Evolutionary conservation across 1,140 invertebrate genomes (phyloP).

Genomic region (Bathynomus jamesi): DNA sequence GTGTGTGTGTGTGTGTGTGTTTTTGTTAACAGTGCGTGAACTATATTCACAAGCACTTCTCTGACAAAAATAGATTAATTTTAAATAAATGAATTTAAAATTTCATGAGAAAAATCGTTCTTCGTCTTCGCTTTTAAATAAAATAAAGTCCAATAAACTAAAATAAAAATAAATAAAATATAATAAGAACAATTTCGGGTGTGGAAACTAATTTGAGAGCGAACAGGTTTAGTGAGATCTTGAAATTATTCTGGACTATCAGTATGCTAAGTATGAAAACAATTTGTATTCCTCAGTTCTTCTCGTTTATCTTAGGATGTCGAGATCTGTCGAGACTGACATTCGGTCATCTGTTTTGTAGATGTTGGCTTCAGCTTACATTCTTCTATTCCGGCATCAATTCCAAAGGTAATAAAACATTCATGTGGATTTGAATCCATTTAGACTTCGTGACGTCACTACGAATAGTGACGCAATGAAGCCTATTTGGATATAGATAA

Average conservation of each 20-base stretch:
- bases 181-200: too few relatives aligned
- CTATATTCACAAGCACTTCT: too few relatives aligned
- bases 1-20: too few relatives aligned
- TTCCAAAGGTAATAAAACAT: slow-evolving; percentile 1
- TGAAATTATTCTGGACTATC: neutral
- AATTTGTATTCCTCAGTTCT: neutral
- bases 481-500: too few relatives aligned
- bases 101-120: too few relatives aligned
- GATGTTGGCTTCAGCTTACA: neutral
- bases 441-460: neutral
- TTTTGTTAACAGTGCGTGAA: too few relatives aligned
- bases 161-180: too few relatives aligned
- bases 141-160: too few relatives aligned
- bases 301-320: neutral
- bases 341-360: neutral
- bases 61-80: too few relatives aligned
- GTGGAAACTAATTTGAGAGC: neutral
- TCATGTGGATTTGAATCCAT: neutral
- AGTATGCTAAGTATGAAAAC: neutral
- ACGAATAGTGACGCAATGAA: too few relatives aligned
- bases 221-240: neutral
- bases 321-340: neutral
- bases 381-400: neutral
- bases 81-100: too few relatives aligned
- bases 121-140: too few relatives aligned